Evolutionary conservation across 2,888 invertebrate species (phyloP).

Genomic region (Perizoma affinitatum): DNA sequence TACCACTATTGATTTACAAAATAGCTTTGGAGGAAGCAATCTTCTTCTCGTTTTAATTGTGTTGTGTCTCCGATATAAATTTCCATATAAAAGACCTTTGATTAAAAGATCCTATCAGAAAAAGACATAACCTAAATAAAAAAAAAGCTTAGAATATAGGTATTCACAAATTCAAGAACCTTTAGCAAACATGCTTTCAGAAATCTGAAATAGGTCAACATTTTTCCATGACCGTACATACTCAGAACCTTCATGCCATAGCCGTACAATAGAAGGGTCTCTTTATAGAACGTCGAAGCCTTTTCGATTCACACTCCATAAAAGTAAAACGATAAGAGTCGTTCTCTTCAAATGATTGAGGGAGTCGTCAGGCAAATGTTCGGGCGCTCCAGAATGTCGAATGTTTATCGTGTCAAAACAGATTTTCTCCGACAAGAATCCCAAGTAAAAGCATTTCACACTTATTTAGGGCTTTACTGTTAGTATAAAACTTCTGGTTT

Average conservation of each 20-base stretch:
- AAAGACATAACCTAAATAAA: neutral
- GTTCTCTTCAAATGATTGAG: conserved; percentile 74
- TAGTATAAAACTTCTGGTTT: neutral
- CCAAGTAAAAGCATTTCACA: conserved; percentile 61
- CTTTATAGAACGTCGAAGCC: conserved; percentile 72
- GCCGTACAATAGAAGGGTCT: conserved; percentile 76
- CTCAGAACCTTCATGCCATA: conserved; percentile 68
- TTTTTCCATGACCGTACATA: conserved; percentile 20
- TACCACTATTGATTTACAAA: too few species aligned
- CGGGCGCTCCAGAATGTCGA: conserved; percentile 49
- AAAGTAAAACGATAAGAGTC: conserved; percentile 79
- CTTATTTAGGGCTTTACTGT: conserved; percentile 53
- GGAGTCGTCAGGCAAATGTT: conserved; percentile 67
- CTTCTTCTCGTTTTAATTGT: too few species aligned
- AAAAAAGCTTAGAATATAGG: too few species aligned
- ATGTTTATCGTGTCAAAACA: conserved; percentile 64
- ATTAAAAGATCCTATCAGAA: neutral
- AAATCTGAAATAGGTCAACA: conserved; percentile 29
- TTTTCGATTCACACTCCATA: conserved; percentile 76
- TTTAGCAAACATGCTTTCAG: conserved; percentile 8
- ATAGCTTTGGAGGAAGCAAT: too few species aligned
- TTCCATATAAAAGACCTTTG: too few species aligned
- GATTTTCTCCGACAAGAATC: conserved; percentile 62
- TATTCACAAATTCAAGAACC: conserved; percentile 36
- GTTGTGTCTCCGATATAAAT: too few species aligned